Conservation (phyloP, 1,140 invertebrate species). For the Euborellia annulipes region DNA sequence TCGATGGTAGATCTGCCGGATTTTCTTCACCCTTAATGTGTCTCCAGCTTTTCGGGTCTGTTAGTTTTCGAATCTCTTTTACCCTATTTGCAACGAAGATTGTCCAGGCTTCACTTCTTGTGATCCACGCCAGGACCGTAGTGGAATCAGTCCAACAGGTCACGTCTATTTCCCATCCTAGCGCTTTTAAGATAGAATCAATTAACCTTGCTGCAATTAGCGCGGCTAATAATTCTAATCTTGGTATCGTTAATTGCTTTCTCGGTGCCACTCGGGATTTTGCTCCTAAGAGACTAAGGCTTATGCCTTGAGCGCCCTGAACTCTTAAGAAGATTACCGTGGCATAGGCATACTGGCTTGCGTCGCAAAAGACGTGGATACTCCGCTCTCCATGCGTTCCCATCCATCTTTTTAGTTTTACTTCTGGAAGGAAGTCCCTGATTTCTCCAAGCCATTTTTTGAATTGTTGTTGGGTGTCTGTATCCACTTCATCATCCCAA, state of each 20-base stretch:
- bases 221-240: constrained; percentile 24
- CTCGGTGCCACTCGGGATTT: constrained; percentile 22
- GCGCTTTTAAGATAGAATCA: constrained; percentile 11
- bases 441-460: constrained; percentile 13
- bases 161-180: constrained; percentile 3
- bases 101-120: constrained; percentile 13
- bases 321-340: constrained; percentile 18
- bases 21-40: constrained; percentile 25
- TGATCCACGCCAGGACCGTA: constrained; percentile 21
- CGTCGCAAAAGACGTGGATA: constrained; percentile 24
- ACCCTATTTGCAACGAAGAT: constrained; percentile 15
- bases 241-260: constrained; percentile 19
- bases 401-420: constrained; percentile 17
- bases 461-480: constrained; percentile 11
- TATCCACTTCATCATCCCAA: constrained; percentile 15
- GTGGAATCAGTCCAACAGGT: constrained; percentile 23
- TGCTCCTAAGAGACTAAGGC: constrained; percentile 16
- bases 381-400: constrained; percentile 1
- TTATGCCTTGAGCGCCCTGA: constrained; percentile 4
- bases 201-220: constrained; percentile 20
- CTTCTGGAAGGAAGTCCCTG: constrained; percentile 11
- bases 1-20: constrained; percentile 27
- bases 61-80: constrained; percentile 12
- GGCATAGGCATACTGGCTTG: constrained; percentile 20
- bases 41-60: constrained; percentile 16